Conservation (phyloP, 2,797 vertebrate species). For the Cynopterus sphinx region DNA sequence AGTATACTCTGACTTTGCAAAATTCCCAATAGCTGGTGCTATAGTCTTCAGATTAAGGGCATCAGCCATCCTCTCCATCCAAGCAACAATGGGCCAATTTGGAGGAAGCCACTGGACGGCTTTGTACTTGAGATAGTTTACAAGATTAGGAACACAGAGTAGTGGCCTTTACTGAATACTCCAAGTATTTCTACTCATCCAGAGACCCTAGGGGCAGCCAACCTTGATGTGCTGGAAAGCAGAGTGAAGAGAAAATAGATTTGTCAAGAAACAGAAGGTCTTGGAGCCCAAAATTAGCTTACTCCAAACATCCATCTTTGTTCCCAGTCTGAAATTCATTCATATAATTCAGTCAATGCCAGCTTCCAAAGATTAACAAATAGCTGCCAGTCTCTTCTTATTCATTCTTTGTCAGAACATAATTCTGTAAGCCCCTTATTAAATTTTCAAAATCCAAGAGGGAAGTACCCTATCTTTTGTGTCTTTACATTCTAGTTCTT, state of each 20-base stretch:
- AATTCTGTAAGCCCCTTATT: background rate
- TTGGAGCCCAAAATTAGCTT: conserved; percentile 27
- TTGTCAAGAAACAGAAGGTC: conserved; percentile 4
- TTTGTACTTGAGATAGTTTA: conserved; percentile 19
- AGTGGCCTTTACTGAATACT: background rate
- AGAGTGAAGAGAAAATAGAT: conserved; percentile 42
- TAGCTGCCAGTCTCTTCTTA: background rate
- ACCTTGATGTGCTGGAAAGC: background rate
- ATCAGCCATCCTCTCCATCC: background rate
- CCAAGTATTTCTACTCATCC: background rate
- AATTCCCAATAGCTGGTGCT: conserved; percentile 40
- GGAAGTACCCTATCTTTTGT: background rate
- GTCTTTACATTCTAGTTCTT: background rate
- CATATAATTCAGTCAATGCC: background rate
- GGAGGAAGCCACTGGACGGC: conserved; percentile 12
- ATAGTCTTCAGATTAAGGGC: background rate
- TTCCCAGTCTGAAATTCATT: background rate
- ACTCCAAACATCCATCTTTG: conserved; percentile 21
- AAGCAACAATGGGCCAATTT: background rate
- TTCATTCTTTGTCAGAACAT: background rate
- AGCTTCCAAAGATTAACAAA: background rate
- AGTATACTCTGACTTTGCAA: background rate
- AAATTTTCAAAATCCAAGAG: background rate
- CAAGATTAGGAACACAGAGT: conserved; percentile 11
- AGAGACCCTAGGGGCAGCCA: background rate